Percentiles rank a stretch among this genome's conserved stretches.
Conservation (phyloP, 2,888 invertebrate species). For the Ectropis crepuscularia region DNA sequence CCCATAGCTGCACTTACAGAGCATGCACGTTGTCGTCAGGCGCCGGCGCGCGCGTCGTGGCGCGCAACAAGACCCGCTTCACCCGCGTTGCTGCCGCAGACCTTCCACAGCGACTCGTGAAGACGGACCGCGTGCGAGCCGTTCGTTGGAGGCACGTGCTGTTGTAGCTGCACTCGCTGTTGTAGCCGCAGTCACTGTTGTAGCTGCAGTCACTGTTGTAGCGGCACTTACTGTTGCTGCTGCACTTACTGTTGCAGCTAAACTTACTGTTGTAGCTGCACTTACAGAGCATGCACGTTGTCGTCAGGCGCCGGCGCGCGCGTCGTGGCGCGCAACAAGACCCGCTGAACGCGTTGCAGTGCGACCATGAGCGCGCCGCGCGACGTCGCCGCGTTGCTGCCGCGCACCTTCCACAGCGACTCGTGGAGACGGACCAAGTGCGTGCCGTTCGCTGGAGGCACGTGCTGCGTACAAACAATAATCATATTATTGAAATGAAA, state of each 20-base stretch:
- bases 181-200: no score
- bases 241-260: conserved; percentile 41
- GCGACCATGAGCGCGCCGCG: conserved; percentile 94
- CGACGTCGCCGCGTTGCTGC: conserved; percentile 82
- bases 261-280: conserved; percentile 46
- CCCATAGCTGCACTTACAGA: conserved; percentile 53
- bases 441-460: conserved; percentile 76
- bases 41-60: conserved; percentile 82
- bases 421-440: conserved; percentile 89
- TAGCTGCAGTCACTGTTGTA: no score
- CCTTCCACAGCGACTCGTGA: conserved; percentile 92
- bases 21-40: conserved; percentile 63
- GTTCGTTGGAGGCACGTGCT: conserved; percentile 75
- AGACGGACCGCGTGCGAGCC: conserved; percentile 85
- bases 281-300: conserved; percentile 68
- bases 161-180: no score
- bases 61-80: no score
- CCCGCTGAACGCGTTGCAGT: conserved; percentile 92
- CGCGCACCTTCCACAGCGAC: conserved; percentile 90
- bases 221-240: conserved; percentile 41
- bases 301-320: conserved; percentile 63
- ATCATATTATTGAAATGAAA: not conserved
- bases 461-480: conserved; percentile 55
- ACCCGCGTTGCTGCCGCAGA: conserved; percentile 83
- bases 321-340: conserved; percentile 88